Evolutionary conservation across 2,113 vertebrate genomes (phyloP).

Genomic region (Illadopsis cleaveri): DNA sequence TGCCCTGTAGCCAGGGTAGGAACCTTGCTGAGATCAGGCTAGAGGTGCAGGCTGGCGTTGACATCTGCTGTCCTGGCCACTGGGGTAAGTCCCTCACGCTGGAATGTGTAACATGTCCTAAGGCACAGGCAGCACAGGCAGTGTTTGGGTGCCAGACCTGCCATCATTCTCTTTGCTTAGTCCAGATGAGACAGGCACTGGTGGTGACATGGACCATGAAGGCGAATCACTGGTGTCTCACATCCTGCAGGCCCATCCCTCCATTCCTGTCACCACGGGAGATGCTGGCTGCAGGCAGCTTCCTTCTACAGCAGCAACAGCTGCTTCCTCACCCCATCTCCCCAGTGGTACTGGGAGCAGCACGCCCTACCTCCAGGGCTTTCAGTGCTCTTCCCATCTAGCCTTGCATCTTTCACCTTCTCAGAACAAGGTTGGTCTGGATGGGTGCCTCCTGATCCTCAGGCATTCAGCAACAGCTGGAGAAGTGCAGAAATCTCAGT

Average conservation of each 20-base stretch:
- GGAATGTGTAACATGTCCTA: neutral
- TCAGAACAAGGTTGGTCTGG: neutral
- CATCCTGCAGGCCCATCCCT: neutral
- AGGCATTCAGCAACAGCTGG: neutral
- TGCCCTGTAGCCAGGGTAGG: neutral
- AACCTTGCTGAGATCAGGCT: neutral
- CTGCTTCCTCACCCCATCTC: neutral
- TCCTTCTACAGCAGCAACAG: neutral
- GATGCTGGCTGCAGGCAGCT: neutral
- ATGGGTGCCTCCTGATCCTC: neutral
- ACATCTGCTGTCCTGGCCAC: neutral
- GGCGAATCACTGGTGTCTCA: neutral
- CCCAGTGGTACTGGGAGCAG: neutral
- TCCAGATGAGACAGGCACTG: neutral
- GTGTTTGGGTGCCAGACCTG: neutral
- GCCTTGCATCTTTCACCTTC: neutral
- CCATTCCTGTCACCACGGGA: rapidly evolving
- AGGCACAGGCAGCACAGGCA: neutral
- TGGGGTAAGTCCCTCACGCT: rapidly evolving
- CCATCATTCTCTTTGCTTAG: neutral
- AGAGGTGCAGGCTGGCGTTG: neutral
- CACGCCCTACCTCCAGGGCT: neutral
- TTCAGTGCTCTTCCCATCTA: neutral
- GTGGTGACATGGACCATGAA: neutral
- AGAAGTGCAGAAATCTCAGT: neutral